Base-by-base conservation (phyloP, 2,113 vertebrate genomes). In the Ailuropoda melanoleuca region DNA sequence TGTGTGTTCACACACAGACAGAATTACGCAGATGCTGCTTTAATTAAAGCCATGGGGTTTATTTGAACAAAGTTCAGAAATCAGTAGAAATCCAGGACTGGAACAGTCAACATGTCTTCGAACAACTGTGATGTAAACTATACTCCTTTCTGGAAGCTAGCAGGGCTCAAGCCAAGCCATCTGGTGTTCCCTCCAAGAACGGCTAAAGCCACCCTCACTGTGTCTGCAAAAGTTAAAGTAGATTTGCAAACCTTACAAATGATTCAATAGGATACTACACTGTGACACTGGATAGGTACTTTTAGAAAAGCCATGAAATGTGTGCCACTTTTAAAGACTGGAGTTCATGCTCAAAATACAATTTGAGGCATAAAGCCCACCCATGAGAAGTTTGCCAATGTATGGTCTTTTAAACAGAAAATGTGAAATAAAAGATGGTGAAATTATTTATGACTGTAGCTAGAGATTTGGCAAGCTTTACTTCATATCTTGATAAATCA, bases 371-470 rank as follows among this genome's bases (percentile, higher is more conserved):
- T 78, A 87, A 96, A 93, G 81, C 82, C 81, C 66, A 80, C 19
- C 34, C 70, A 58, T 43, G 74, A 46, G 58, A 48, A 46, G 19
- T 88, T 60, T 96, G 62, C 90, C 80, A 96, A 66, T 80, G 74
- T 82, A 80, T 34, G 23, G 74, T 56, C 95, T 95, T 96, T 92
- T 96, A 93, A 92, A 88, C 18, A 70, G 84, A 92, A 97, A 93
- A 91, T 95, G 74, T 93, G 72, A 94, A 96, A 88, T 82, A 75
- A 94, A 98, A 94, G 43, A 95, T 93, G 92, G 74, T 96, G 81
- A 89, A 97, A 93, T 96, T 96, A 98, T 97, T 97, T 97, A 97
- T 95, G 78, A 97, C 58, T 88, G 2, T 78, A 97, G 84, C 64
- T 80, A 96, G 85, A 64, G 31, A 95, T 97, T 95, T 98, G 96